Conservation (phyloP, 2,888 invertebrate genomes). For the Ophion ellenae region DNA sequence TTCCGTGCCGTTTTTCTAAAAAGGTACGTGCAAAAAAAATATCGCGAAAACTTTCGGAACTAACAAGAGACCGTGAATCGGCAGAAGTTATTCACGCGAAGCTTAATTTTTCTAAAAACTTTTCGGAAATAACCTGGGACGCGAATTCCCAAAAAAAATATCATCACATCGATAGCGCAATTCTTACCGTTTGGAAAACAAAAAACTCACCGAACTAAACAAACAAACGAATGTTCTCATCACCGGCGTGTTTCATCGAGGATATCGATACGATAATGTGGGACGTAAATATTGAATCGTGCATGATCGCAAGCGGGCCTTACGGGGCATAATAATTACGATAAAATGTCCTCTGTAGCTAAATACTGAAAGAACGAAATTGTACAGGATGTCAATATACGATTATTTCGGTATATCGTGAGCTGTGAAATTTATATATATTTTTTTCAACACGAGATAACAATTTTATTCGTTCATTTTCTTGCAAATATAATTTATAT, state of each 20-base stretch:
- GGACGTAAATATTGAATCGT: slow-evolving; percentile 28
- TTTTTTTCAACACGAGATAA: slow-evolving; percentile 12
- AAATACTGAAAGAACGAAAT: slow-evolving; percentile 41
- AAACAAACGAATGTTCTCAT: slow-evolving; percentile 4
- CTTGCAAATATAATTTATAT: neutral
- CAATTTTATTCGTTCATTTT: slow-evolving; percentile 9
- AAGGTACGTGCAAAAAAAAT: too few relatives aligned
- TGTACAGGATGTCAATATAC: slow-evolving; percentile 63
- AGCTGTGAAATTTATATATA: slow-evolving; percentile 41
- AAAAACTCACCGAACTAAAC: slow-evolving; percentile 7
- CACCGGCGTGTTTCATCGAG: slow-evolving; percentile 23
- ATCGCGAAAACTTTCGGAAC: too few relatives aligned
- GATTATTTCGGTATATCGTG: slow-evolving; percentile 23
- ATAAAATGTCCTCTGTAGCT: slow-evolving; percentile 44
- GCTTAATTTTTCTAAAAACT: neutral
- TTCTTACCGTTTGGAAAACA: slow-evolving; percentile 16
- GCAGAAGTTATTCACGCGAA: too few relatives aligned
- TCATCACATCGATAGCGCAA: slow-evolving; percentile 45
- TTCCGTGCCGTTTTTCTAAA: too few relatives aligned
- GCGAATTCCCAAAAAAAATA: slow-evolving; percentile 13
- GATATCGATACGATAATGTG: slow-evolving; percentile 8
- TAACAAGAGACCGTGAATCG: too few relatives aligned
- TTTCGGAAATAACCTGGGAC: too few relatives aligned
- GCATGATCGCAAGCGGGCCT: slow-evolving; percentile 19
- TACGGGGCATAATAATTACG: slow-evolving; percentile 26